Percentiles rank a stretch among this genome's conserved stretches.
phyloP scores from a whole-genome alignment of 2,113 vertebrate species.

The Shinisaurus crocodilurus region DNA sequence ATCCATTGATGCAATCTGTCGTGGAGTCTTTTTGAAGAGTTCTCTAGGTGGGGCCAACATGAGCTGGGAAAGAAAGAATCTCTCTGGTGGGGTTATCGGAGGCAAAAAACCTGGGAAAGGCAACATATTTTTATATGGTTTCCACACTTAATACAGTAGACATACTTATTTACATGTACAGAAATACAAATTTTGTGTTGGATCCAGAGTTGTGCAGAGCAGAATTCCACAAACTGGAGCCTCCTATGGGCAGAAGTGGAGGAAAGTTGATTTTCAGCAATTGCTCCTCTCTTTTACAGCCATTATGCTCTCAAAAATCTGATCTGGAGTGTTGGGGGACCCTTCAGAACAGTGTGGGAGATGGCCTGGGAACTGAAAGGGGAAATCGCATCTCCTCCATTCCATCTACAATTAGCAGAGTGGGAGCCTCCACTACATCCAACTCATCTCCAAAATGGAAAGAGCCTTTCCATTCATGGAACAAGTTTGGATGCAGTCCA shows the following conservation, averaged over 20 bases:
- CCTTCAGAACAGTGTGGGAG: too few relatives aligned
- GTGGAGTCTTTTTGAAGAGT: constrained; percentile 97
- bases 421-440: not conserved
- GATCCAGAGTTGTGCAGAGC: not conserved
- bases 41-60: constrained; percentile 97
- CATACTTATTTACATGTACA: not conserved
- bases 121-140: not conserved
- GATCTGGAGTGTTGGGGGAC: too few relatives aligned
- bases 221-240: too few relatives aligned
- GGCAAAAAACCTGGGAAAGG: constrained; percentile 90
- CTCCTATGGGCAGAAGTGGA: too few relatives aligned
- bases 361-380: not conserved
- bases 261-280: too few relatives aligned
- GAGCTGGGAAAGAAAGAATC: constrained; percentile 97
- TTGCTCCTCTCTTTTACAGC: too few relatives aligned
- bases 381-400: not conserved
- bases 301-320: too few relatives aligned
- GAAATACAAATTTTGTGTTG: not conserved
- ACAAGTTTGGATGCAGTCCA: not conserved
- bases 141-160: accelerated
- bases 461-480: not conserved
- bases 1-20: constrained; percentile 95
- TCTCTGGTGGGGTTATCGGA: constrained; percentile 95
- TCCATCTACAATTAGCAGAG: not conserved
- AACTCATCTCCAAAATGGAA: not conserved